phyloP scores from a whole-genome alignment of 1,140 invertebrate genomes.

The Diuraphis noxia region DNA sequence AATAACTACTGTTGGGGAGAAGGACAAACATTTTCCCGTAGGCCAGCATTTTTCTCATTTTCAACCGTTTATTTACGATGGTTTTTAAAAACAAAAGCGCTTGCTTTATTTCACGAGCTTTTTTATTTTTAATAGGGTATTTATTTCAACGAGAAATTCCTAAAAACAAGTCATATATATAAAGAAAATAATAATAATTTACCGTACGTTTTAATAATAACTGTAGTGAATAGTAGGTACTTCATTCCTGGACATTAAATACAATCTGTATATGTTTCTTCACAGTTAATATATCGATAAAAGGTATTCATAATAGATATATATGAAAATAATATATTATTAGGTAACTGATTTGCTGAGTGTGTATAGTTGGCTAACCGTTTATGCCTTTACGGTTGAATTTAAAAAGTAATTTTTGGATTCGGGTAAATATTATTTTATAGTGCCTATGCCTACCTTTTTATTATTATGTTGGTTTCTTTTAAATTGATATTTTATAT shows the following conservation, averaged over 20 bases:
- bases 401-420: background rate
- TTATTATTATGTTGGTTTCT: background rate
- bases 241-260: background rate
- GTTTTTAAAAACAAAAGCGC: constrained; percentile 51
- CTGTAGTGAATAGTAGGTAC: background rate
- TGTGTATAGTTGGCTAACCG: background rate
- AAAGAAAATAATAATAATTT: background rate
- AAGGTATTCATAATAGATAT: background rate
- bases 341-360: background rate
- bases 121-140: constrained; percentile 25
- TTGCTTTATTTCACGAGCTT: background rate
- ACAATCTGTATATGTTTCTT: background rate
- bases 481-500: constrained; percentile 12
- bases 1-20: constrained; percentile 30
- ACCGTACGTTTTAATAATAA: background rate
- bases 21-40: constrained; percentile 44
- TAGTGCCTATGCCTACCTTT: background rate
- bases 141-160: background rate
- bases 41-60: constrained; percentile 42
- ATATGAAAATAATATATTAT: background rate
- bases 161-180: background rate
- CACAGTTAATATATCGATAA: background rate
- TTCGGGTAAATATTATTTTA: background rate
- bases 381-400: background rate
- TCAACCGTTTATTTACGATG: constrained; percentile 46